Percentiles rank a stretch among this genome's conserved stretches.
phyloP scores from a whole-genome alignment of 2,113 vertebrate species.

The Aplodontia rufa region DNA sequence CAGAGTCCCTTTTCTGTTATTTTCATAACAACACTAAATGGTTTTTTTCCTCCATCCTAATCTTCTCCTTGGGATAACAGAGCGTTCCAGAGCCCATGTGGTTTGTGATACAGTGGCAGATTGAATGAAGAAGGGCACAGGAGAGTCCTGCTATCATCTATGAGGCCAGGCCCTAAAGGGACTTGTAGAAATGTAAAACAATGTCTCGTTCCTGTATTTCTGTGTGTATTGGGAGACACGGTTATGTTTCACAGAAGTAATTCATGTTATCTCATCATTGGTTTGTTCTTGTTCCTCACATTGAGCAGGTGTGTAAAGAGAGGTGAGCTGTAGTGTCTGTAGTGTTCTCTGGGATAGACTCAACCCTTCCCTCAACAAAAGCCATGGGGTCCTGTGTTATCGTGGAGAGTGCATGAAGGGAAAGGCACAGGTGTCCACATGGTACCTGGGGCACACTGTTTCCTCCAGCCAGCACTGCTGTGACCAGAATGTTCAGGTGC shows the following conservation, averaged over 20 bases:
- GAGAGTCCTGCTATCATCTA: background rate
- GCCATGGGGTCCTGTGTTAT: background rate
- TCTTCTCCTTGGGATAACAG: background rate
- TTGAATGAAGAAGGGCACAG: background rate
- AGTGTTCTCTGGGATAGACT: background rate
- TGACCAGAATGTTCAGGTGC: background rate
- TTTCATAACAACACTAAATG: too few relatives aligned
- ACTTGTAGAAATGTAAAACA: background rate
- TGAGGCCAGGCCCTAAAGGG: background rate
- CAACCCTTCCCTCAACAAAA: background rate
- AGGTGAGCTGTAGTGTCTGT: background rate
- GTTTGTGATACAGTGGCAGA: too few relatives aligned
- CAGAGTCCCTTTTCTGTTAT: too few relatives aligned
- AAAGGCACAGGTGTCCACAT: too few relatives aligned
- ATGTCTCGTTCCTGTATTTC: too few relatives aligned
- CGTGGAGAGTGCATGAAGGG: background rate
- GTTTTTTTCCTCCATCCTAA: too few relatives aligned
- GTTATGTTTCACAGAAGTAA: background rate
- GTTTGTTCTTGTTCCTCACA: background rate
- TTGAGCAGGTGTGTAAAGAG: background rate
- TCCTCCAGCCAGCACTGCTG: rapidly evolving
- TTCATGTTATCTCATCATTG: background rate
- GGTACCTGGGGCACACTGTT: background rate
- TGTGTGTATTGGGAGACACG: background rate
- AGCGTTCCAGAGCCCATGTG: background rate